Conservation (phyloP, 2,113 vertebrate genomes). For the Danionella cerebrum region DNA sequence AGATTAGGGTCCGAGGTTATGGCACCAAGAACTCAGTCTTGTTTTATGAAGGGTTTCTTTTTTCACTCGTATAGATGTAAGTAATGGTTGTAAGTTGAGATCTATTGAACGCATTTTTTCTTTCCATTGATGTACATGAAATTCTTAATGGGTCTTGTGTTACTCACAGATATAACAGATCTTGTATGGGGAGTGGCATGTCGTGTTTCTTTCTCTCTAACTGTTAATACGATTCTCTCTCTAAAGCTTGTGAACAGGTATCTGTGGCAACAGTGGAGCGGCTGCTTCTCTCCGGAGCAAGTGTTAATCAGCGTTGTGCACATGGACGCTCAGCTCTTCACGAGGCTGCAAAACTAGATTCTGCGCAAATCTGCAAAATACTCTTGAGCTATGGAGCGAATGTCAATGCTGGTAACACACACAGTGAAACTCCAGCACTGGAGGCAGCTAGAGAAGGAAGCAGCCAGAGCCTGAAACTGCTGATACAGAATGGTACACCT, state of each 20-base stretch:
- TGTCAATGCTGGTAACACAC: constrained; percentile 75
- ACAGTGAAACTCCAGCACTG: constrained; percentile 81
- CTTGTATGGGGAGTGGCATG: too few species aligned
- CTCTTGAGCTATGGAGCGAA: constrained; percentile 77
- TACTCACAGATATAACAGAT: too few species aligned
- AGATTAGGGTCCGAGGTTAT: too few species aligned
- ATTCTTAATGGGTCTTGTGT: too few species aligned
- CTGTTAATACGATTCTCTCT: too few species aligned
- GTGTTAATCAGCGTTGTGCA: constrained; percentile 86
- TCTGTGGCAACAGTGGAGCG: constrained; percentile 70
- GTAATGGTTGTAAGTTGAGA: too few species aligned
- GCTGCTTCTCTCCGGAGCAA: constrained; percentile 71
- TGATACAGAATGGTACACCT: constrained; percentile 66
- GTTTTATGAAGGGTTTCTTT: too few species aligned
- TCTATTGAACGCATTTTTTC: too few species aligned
- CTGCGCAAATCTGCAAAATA: constrained; percentile 75
- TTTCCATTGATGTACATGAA: too few species aligned
- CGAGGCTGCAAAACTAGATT: constrained; percentile 78
- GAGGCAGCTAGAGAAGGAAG: constrained; percentile 85
- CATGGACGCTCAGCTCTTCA: constrained; percentile 89
- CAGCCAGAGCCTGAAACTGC: constrained; percentile 70
- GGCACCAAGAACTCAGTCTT: too few species aligned
- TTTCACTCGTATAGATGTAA: too few species aligned
- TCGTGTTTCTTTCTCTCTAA: too few species aligned
- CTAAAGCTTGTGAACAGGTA: constrained; percentile 80